phyloP scores from a whole-genome alignment of 1,140 invertebrate species.

The Meloidogyne floridensis region DNA sequence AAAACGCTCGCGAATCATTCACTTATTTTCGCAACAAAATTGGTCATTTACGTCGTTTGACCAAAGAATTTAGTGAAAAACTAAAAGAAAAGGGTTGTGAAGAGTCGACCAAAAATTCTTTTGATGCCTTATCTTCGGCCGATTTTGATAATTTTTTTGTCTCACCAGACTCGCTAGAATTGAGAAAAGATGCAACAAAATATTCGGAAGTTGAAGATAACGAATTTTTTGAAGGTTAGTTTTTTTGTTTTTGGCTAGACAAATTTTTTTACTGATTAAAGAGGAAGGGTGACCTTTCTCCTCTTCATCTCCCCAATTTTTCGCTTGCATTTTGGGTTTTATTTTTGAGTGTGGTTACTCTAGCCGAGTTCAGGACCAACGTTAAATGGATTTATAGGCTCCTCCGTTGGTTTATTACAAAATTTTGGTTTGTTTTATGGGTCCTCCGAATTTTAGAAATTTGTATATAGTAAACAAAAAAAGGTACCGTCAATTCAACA shows the following conservation, averaged over 20 bases:
- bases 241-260: neutral
- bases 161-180: conserved; percentile 24
- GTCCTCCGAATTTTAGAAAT: too few species aligned
- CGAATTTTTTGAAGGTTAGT: neutral
- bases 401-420: too few species aligned
- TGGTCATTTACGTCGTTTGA: conserved; percentile 30
- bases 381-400: too few species aligned
- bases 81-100: conserved; percentile 5
- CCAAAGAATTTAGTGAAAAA: conserved; percentile 16
- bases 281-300: too few species aligned
- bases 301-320: too few species aligned
- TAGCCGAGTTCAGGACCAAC: too few species aligned
- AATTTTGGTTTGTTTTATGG: too few species aligned
- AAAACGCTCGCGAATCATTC: conserved; percentile 19
- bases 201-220: conserved; percentile 11
- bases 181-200: conserved; percentile 15
- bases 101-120: neutral
- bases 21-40: conserved; percentile 42
- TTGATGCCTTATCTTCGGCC: neutral
- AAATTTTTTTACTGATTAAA: neutral
- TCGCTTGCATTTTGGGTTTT: too few species aligned
- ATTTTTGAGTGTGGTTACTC: too few species aligned
- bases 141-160: conserved; percentile 28
- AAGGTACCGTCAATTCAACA: too few species aligned
- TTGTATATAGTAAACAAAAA: too few species aligned